A percentile compares a stretch with the other conserved stretches of the same genome.
These are phyloP conservation scores for Archivesica marissinica DNA, from an alignment of 1,140 invertebrate genomes.

Conservation along the genomic window DNA sequence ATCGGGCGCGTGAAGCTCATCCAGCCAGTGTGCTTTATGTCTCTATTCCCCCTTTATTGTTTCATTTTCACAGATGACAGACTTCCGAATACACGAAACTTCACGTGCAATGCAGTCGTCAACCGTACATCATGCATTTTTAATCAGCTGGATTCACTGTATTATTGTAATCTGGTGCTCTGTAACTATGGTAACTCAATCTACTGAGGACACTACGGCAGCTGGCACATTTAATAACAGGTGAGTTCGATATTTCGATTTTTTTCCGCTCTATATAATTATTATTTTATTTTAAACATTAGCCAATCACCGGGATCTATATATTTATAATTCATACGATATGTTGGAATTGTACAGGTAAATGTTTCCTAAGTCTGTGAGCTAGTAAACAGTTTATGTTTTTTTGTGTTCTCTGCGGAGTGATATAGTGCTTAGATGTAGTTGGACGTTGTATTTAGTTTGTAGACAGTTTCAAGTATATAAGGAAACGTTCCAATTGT, in stretches of 20 bases:
- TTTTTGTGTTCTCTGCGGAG: no score
- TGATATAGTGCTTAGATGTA: no score
- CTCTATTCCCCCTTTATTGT: neutral
- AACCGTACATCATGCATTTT: slow-evolving; percentile 28
- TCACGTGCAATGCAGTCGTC: slow-evolving; percentile 21
- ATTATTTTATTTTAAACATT: neutral
- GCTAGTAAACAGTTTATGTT: neutral
- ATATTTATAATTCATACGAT: neutral
- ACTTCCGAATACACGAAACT: no score
- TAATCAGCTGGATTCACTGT: slow-evolving; percentile 30
- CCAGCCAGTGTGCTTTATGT: no score
- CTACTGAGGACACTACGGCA: slow-evolving; percentile 4
- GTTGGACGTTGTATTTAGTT: no score
- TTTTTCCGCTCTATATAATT: neutral
- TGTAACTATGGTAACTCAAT: slow-evolving; percentile 17
- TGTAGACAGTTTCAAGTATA: no score
- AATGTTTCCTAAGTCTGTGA: neutral
- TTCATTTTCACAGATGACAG: neutral
- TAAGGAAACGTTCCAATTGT: no score
- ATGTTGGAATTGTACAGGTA: slow-evolving; percentile 9
- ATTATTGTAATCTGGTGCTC: slow-evolving; percentile 6
- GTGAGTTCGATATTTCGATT: slow-evolving; percentile 26
- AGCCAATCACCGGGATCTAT: neutral
- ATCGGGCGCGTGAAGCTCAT: no score
- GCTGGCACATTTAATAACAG: neutral